These are phyloP conservation scores for Smithornis capensis DNA, from an alignment of 2,113 vertebrate genomes.

Conservation along the genomic window DNA sequence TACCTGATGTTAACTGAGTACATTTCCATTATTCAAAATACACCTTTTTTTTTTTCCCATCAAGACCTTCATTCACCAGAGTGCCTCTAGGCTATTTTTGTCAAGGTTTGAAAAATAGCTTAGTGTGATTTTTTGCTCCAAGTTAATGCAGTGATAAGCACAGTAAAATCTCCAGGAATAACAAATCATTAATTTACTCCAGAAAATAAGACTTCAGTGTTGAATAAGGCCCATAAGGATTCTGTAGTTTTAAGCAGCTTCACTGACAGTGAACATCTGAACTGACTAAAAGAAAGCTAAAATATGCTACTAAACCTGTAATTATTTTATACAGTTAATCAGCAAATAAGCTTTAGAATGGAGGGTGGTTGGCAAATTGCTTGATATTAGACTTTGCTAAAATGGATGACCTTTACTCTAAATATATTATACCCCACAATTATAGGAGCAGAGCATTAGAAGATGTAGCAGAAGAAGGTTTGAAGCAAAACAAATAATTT, in stretches of 20 bases:
- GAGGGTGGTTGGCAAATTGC: constrained; percentile 5
- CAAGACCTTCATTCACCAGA: constrained; percentile 29
- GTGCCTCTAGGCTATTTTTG: constrained; percentile 66
- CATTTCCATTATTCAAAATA: constrained; percentile 66
- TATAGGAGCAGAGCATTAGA: neutral
- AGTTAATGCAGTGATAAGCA: constrained; percentile 76
- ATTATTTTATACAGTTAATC: constrained; percentile 42
- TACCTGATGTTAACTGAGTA: constrained; percentile 52
- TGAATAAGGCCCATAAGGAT: constrained; percentile 62
- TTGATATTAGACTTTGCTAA: neutral
- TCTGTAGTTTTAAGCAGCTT: constrained; percentile 57
- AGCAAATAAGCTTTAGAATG: constrained; percentile 29
- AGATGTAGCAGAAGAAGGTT: neutral
- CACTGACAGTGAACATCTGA: constrained; percentile 30
- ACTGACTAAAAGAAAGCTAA: constrained; percentile 41
- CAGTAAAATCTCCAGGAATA: constrained; percentile 67
- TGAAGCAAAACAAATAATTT: neutral
- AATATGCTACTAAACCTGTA: constrained; percentile 2
- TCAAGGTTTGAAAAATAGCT: constrained; percentile 73
- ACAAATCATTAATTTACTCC: constrained; percentile 76
- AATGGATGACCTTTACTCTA: constrained; percentile 26
- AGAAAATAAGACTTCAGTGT: constrained; percentile 69
- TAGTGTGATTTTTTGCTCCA: constrained; percentile 55
- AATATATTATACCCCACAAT: neutral
- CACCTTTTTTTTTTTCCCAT: constrained; percentile 10